Base-by-base conservation (phyloP, 1,140 invertebrate genomes). In the Chrysopa pallens region DNA sequence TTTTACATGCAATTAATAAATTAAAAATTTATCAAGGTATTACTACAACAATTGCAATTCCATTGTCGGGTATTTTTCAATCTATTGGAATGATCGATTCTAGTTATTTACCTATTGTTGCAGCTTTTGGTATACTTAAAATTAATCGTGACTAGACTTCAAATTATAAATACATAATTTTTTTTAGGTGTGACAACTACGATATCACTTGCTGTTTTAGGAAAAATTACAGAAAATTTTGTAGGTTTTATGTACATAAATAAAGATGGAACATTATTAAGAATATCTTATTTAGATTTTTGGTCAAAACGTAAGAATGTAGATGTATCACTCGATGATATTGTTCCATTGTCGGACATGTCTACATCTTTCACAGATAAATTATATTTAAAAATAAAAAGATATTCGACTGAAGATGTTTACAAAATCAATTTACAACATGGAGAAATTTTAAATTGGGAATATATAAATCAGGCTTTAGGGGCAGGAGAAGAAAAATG, bases 211-310 rank as follows among this genome's bases (percentile, higher is more conserved):
- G 60, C 59, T 38, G 35, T 58, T 37, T 41, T 57, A 37, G 66
- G 61, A 44, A 43, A 53, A 29, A 52, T 67, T 33, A 62, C 64
- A 44, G 59, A 58, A 15, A 67, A 72, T 49, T 48, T 63, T 5
- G 62, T 76, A 48, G 73, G 72, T 29, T 61, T 66, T 43, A 52
- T 76, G 42, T 76, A 73, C 46, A 54, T 68, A 3, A 68, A 64
- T 50, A 50, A 68, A 39, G 61, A 71, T 43, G 54, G 63, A 11
- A 50, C 63, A 38, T 53, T 49, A 23, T 46, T 73, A 6, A 71
- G 69, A 57, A 57, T 76, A 46, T 68, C 72, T 5, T 68, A 65
- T 48, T 44, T 69, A 4, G 54, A 69, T 48, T 72, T 63, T 48
- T 73, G 67, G 67, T 73, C 73, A 9, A 61, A 55, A 45, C 64